Conservation (phyloP, 2,888 invertebrate species). For the Macaria liturata region DNA sequence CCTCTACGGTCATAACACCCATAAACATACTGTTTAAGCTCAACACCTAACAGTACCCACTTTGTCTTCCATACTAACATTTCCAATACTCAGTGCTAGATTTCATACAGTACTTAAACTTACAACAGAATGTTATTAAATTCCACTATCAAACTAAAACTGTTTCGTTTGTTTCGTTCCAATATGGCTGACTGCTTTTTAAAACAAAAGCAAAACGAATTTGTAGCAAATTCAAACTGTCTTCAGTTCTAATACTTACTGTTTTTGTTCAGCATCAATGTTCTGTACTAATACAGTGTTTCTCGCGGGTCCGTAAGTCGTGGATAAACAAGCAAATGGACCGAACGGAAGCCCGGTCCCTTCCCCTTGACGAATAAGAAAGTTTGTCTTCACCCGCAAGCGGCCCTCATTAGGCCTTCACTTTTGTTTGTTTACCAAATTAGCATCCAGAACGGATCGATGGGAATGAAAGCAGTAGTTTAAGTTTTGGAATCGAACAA, state of each 20-base stretch:
- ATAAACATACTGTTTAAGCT: constrained; percentile 23
- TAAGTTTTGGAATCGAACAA: too few relatives aligned
- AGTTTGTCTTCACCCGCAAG: constrained; percentile 71
- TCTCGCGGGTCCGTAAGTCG: constrained; percentile 56
- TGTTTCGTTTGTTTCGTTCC: too few relatives aligned
- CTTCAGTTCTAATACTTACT: constrained; percentile 7
- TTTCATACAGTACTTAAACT: too few relatives aligned
- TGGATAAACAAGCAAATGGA: constrained; percentile 79
- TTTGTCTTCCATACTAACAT: constrained; percentile 7
- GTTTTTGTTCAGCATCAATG: neutral
- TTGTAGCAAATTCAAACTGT: neutral
- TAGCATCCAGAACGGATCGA: constrained; percentile 68
- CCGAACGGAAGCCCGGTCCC: constrained; percentile 72
- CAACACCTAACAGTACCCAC: constrained; percentile 19
- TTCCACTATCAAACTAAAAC: neutral
- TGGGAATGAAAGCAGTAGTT: constrained; percentile 13
- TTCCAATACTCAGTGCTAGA: too few relatives aligned
- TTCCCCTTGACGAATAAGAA: constrained; percentile 64
- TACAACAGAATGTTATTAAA: neutral
- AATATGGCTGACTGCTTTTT: too few relatives aligned
- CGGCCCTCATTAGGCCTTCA: constrained; percentile 75
- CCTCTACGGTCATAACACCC: constrained; percentile 9
- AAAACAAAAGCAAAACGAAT: too few relatives aligned
- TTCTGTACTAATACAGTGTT: constrained; percentile 26
- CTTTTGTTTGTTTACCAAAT: constrained; percentile 80